phyloP scores from a whole-genome alignment of 2,797 vertebrate genomes.

The Tiaroga cobitis region DNA sequence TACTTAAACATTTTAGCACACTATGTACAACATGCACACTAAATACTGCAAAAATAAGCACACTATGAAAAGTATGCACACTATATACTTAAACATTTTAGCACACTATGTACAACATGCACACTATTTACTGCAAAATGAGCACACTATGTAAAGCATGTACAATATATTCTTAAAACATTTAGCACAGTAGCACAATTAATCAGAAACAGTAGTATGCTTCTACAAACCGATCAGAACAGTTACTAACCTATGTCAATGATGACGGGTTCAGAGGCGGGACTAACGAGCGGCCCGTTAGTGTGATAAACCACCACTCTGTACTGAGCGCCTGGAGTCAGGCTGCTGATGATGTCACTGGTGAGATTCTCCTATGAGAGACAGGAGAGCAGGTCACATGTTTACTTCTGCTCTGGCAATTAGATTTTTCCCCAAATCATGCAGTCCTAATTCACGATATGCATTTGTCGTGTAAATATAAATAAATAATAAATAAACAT shows the following conservation, averaged over 20 bases:
- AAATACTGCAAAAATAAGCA: too few relatives aligned
- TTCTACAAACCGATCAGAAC: neutral
- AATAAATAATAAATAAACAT: too few relatives aligned
- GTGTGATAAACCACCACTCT: conserved; percentile 87
- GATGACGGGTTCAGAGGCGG: conserved; percentile 90
- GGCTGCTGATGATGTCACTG: conserved; percentile 85
- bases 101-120: too few relatives aligned
- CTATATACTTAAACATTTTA: neutral
- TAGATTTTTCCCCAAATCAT: neutral
- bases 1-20: too few relatives aligned
- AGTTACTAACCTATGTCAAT: conserved; percentile 87
- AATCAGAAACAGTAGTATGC: too few relatives aligned
- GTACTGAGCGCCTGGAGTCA: conserved; percentile 94
- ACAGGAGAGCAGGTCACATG: conserved; percentile 17
- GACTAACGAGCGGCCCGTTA: conserved; percentile 89
- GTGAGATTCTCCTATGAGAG: conserved; percentile 87
- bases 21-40: too few relatives aligned
- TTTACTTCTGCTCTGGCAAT: neutral
- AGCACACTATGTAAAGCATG: neutral
- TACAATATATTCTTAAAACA: too few relatives aligned
- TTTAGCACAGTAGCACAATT: too few relatives aligned
- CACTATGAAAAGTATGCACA: neutral
- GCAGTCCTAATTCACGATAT: neutral
- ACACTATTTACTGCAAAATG: neutral
- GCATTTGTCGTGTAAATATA: neutral